Conservation (phyloP, 2,113 vertebrate species). For the Phalacrocorax carbo region DNA sequence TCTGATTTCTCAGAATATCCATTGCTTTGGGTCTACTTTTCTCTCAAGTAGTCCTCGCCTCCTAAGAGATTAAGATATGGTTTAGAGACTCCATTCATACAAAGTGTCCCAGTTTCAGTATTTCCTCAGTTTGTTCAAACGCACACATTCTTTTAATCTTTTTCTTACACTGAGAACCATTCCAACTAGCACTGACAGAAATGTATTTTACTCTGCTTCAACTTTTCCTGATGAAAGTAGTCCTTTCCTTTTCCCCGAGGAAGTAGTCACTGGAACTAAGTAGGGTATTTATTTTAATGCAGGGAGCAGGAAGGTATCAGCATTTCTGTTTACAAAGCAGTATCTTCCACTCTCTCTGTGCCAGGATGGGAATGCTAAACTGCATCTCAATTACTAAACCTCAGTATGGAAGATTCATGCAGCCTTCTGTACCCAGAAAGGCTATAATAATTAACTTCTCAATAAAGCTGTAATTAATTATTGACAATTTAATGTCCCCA, state of each 20-base stretch:
- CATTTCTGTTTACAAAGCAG: constrained; percentile 18
- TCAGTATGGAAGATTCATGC: neutral
- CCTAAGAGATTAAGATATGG: neutral
- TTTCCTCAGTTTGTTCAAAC: neutral
- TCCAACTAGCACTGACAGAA: neutral
- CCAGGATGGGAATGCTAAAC: neutral
- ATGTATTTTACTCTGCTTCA: neutral
- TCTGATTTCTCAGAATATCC: neutral
- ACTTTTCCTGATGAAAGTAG: neutral
- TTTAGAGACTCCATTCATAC: neutral
- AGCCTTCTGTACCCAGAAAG: constrained; percentile 1
- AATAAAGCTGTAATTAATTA: constrained; percentile 55
- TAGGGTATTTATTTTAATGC: constrained; percentile 9
- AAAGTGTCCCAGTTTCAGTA: neutral
- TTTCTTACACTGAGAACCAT: neutral
- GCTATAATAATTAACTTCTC: constrained; percentile 41
- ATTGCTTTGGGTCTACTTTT: neutral
- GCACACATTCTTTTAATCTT: neutral
- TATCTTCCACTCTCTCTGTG: neutral
- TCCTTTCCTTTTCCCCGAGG: neutral
- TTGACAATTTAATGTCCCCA: constrained; percentile 22
- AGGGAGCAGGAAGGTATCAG: neutral
- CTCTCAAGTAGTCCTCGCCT: neutral
- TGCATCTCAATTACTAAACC: neutral
- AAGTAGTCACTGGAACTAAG: neutral